Base-by-base conservation (phyloP, 1,140 invertebrate genomes). In the Caenorhabditis briggsae region DNA sequence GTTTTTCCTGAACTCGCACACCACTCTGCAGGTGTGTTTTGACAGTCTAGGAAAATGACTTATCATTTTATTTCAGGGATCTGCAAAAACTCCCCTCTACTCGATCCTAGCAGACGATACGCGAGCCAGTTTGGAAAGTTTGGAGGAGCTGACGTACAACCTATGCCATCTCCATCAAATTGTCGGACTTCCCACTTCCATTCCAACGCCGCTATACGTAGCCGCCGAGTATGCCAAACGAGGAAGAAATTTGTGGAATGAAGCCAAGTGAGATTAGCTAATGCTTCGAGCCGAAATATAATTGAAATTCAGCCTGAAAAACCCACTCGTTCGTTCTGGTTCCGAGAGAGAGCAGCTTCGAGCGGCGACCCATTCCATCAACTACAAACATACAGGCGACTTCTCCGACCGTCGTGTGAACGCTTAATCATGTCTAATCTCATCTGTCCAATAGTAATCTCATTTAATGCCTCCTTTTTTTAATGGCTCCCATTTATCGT, bases 1-100 rank as follows among this genome's bases (percentile, higher is more conserved):
- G 88, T 88, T 88, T 83, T 88, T 82, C 87, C 56, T 88, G 64
- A 88, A 88, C 65, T 88, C 87, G 6, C 88, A 88, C 61, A 46
- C 53, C 25, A 86, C 88, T 8, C 74, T 88, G 6, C 87, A 33
- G 33, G 33, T 33, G 33, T 33, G 33, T 33, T 33, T 33, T 33
- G 33, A 3, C 1, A 2, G 1, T 33, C 33, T 33, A 33, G 33
- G 33, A 33, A 33, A 33, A 33, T 33, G 33, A 33, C 33, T 33
- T 1, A 33, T 33, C 3, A 3, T 33, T 33, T 33, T 33, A 33
- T 33, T 33, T 33, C 33, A 88, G 78, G 87, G 87, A 53, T 43
- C 85, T 2, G 87, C 87, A 23, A 82, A 70, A 25, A 88, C 87
- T 25, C 87, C 87, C 6, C 85, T 88, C 41, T 88, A 88, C 86